phyloP scores from a whole-genome alignment of 2,888 invertebrate species.

The Zygogramma bicolorata region DNA sequence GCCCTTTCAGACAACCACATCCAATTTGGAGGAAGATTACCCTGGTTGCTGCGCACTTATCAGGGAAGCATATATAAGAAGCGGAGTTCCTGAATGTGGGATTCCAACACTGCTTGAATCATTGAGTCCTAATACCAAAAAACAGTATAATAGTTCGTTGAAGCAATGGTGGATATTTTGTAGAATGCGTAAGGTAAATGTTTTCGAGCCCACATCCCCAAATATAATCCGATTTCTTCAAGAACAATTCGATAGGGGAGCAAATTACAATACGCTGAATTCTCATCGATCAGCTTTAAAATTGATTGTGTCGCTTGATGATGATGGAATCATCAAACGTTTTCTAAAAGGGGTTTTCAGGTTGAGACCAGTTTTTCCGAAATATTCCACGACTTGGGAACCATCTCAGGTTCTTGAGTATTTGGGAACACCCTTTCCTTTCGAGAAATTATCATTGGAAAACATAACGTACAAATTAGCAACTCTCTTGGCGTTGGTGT shows the following conservation, averaged over 20 bases:
- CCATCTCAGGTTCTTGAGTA: constrained; percentile 15
- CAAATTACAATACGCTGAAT: no score
- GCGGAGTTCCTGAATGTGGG: neutral
- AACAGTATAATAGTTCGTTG: neutral
- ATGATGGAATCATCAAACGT: constrained; percentile 24
- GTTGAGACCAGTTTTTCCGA: constrained; percentile 14
- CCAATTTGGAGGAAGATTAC: neutral
- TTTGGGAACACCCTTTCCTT: neutral
- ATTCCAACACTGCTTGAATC: neutral
- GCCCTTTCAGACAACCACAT: neutral
- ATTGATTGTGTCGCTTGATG: neutral
- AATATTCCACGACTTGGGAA: constrained; percentile 30
- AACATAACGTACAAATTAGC: constrained; percentile 15
- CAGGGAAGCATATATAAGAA: no score
- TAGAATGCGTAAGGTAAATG: neutral
- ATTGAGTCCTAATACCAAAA: neutral
- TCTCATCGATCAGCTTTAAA: constrained; percentile 19
- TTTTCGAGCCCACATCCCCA: neutral
- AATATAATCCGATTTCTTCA: neutral
- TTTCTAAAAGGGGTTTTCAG: constrained; percentile 31
- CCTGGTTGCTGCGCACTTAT: neutral
- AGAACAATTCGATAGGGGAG: neutral
- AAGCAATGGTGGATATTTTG: neutral
- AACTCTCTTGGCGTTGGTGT: constrained; percentile 15
- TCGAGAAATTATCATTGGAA: constrained; percentile 2